These are phyloP conservation scores for Epirrhoe tristata DNA, from an alignment of 2,888 invertebrate species.

Conservation along the genomic window DNA sequence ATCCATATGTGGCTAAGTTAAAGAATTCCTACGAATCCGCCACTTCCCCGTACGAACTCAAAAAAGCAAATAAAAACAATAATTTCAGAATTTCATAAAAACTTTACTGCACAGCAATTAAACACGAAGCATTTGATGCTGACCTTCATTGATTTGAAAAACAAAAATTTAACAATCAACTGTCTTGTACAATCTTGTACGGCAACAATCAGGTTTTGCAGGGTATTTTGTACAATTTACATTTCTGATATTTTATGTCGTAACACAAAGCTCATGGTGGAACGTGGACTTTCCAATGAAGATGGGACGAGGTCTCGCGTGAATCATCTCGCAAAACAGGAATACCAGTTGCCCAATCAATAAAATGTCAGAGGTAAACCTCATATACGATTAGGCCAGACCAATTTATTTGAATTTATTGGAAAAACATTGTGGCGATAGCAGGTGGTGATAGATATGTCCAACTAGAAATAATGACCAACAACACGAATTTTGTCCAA, in stretches of 20 bases:
- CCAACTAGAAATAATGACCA: too few species aligned
- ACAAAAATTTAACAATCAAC: constrained; percentile 8
- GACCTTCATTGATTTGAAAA: constrained; percentile 26
- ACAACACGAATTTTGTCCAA: too few species aligned
- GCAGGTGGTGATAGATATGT: too few species aligned
- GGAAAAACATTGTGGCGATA: too few species aligned
- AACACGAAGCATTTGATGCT: constrained; percentile 6
- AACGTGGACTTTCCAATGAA: constrained; percentile 17
- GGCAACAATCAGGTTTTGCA: constrained; percentile 14
- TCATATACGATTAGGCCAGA: background rate
- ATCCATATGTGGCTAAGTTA: too few species aligned
- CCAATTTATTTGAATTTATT: too few species aligned
- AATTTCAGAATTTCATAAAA: constrained; percentile 11
- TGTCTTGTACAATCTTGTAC: constrained; percentile 2
- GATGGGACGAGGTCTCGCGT: background rate
- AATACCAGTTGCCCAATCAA: background rate
- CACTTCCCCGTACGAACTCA: constrained; percentile 8
- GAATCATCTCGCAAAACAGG: background rate
- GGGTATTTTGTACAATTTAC: background rate
- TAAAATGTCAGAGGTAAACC: background rate
- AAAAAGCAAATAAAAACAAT: background rate
- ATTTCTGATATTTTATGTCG: constrained; percentile 1
- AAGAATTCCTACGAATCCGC: background rate
- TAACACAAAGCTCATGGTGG: background rate
- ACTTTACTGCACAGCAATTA: constrained; percentile 15